Base-by-base conservation (phyloP, 1,140 invertebrate species). In the Bathynomus jamesi region DNA sequence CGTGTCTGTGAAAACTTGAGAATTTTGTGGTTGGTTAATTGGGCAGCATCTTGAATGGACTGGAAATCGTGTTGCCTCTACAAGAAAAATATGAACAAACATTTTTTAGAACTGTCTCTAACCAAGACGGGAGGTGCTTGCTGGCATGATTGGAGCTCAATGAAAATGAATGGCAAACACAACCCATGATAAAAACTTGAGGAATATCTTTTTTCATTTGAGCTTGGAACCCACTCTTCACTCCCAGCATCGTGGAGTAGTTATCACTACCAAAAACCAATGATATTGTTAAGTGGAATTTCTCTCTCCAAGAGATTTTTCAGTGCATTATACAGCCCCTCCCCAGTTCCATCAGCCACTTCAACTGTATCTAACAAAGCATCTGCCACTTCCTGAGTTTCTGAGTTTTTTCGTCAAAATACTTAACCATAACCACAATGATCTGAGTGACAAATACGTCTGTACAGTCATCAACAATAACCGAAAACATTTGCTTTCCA, bases 201-300 rank as follows among this genome's bases (percentile, higher is more conserved):
- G 64, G 64, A 30, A 66, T 21, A 29, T 66, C 64, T 28, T 30
- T 30, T 66, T 66, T 66, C 28, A 66, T 10, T n/a, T 25, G 30
- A 10, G 21, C 28, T 66, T 66, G 64, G 28, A 66, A 66, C 4
- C 64, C 64, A 66, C 64, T 28, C 30, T 30, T 66, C 21, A 8
- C n/a, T 10, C 64, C 64, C 28, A 66, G 17, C 64, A 66, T 66
- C 10, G 64, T 25, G 30, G 64, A 66, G 21, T 8, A 66, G 28
- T 66, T 66, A 30, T 66, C 28, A 28, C 64, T 66, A 21, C 61
- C 61, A 62, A 62, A 62, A n/a, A n/a, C n/a, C n/a, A n/a, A n/a
- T n/a, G n/a, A n/a, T n/a, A n/a, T n/a, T n/a, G n/a, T n/a, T n/a
- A n/a, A n/a, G n/a, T n/a, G 40, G 40, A 11, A 46, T 46, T 11